These are phyloP conservation scores for Halcyon malimbica DNA, from an alignment of 2,113 vertebrate species.

Conservation along the genomic window DNA sequence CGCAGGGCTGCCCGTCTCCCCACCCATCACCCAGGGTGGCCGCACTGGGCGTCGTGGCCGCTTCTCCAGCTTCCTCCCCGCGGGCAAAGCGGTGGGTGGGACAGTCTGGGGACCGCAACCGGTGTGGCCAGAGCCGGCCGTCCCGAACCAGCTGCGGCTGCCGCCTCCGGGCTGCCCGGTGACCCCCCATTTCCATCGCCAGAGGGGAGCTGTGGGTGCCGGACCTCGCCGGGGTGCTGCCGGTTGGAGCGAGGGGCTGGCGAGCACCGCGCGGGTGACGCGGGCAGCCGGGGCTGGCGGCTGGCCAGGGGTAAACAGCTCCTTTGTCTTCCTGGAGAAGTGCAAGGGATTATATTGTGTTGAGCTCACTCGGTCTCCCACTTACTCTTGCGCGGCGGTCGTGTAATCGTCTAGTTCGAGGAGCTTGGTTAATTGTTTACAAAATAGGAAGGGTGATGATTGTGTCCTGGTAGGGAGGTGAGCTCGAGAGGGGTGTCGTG, in stretches of 20 bases:
- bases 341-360: not conserved
- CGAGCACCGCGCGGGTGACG: not conserved
- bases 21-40: not conserved
- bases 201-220: not conserved
- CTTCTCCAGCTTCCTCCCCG: not conserved
- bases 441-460: not conserved
- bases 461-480: not conserved
- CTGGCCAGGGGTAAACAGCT: constrained; percentile 8
- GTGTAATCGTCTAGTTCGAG: not conserved
- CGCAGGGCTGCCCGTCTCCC: not conserved
- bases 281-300: not conserved
- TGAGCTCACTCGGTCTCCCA: not conserved
- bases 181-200: not conserved
- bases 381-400: not conserved
- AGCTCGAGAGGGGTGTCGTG: not conserved
- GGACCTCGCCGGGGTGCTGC: not conserved
- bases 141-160: not conserved
- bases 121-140: not conserved
- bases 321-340: constrained; percentile 20
- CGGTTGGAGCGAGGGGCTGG: not conserved
- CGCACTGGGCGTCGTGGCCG: rapidly evolving
- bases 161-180: rapidly evolving
- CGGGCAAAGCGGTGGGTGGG: rapidly evolving
- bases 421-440: constrained; percentile 13
- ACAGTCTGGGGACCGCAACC: rapidly evolving